A percentile compares a stretch with the other conserved stretches of the same genome.
phyloP scores from a whole-genome alignment of 2,113 vertebrate species.

The Elgaria multicarinata region DNA sequence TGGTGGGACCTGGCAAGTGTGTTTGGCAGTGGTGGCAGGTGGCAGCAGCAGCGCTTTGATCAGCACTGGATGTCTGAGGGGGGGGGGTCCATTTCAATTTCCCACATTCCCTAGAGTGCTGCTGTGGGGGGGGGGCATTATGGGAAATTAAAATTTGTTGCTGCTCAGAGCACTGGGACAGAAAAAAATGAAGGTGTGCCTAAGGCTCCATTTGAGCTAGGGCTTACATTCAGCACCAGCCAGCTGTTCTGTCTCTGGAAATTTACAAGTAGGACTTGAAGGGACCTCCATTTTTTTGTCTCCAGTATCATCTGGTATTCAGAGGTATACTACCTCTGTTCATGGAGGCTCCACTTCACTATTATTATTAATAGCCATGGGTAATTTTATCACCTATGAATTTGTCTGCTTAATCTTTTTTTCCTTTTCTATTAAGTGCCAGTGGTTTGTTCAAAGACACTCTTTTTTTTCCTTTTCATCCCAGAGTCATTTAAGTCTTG shows the following conservation, averaged over 20 bases:
- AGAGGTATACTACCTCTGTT: neutral
- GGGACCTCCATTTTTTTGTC: neutral
- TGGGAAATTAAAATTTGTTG: neutral
- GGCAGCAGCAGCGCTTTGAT: neutral
- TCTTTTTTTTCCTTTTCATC: neutral
- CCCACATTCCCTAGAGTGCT: neutral
- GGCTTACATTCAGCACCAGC: neutral
- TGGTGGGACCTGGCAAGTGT: neutral
- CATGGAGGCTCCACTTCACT: neutral
- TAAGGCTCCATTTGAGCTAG: neutral
- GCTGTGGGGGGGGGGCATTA: neutral
- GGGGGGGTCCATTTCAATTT: neutral
- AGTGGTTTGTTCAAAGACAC: neutral
- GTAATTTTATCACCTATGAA: neutral
- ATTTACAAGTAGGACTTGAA: neutral
- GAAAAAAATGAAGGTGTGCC: neutral
- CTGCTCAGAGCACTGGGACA: neutral
- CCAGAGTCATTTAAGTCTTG: neutral
- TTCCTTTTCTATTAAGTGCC: neutral
- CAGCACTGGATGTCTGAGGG: neutral
- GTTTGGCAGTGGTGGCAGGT: neutral
- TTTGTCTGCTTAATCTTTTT: neutral
- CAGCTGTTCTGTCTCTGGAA: neutral
- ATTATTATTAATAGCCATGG: neutral
- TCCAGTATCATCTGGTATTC: neutral